These are phyloP conservation scores for Hormaphis cornu DNA, from an alignment of 1,140 invertebrate genomes.

Conservation along the genomic window DNA sequence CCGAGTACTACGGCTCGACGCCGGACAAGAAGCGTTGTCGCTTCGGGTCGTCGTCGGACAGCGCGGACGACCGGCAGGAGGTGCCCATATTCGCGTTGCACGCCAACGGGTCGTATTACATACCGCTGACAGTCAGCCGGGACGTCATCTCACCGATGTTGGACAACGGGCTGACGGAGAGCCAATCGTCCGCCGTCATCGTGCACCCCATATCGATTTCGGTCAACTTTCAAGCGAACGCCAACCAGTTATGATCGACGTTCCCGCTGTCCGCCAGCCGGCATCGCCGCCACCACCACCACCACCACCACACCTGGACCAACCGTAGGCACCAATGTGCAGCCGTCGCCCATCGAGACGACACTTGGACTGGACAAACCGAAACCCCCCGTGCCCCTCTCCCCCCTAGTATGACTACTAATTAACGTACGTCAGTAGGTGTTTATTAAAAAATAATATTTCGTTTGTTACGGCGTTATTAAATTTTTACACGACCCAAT, in stretches of 20 bases:
- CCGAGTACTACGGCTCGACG: conserved; percentile 1
- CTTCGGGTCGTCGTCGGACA: background rate
- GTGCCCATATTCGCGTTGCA: conserved; percentile 75
- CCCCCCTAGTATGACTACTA: no score
- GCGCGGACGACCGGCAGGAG: background rate
- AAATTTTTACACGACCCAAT: no score
- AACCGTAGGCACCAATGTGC: no score
- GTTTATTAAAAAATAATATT: no score
- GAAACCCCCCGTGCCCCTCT: no score
- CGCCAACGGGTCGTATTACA: conserved; percentile 77
- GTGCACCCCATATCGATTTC: conserved; percentile 85
- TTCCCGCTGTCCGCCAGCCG: no score
- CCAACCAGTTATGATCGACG: background rate
- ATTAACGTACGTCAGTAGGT: no score
- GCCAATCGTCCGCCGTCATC: conserved; percentile 49
- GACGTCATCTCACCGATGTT: conserved; percentile 61
- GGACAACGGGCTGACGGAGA: conserved; percentile 29
- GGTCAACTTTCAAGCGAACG: conserved; percentile 63
- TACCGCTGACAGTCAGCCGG: conserved; percentile 79
- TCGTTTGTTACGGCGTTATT: no score
- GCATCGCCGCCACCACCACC: background rate
- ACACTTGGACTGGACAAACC: no score
- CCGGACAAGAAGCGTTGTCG: background rate
- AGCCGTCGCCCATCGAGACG: no score
- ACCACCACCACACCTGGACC: no score